phyloP scores from a whole-genome alignment of 2,888 invertebrate species.

The Phragmatobia fuliginosa region DNA sequence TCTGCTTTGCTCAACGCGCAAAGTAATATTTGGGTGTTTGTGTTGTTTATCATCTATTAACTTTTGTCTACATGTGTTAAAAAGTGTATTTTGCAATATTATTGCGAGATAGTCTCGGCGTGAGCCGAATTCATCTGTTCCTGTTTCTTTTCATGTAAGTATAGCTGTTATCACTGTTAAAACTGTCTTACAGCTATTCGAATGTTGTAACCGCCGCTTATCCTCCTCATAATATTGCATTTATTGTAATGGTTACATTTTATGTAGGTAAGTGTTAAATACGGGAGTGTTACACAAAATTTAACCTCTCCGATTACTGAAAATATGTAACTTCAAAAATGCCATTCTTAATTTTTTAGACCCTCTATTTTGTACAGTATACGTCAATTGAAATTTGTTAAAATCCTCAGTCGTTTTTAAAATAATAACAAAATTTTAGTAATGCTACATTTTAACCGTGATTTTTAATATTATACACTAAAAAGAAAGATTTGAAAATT shows the following conservation, averaged over 20 bases:
- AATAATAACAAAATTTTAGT: background rate
- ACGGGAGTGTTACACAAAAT: background rate
- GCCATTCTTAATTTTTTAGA: background rate
- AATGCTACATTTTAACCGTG: background rate
- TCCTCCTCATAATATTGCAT: background rate
- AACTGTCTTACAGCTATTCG: conserved; percentile 20
- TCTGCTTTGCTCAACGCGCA: background rate
- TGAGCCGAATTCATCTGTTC: conserved; percentile 19
- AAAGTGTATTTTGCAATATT: conserved; percentile 18
- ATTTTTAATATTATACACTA: background rate
- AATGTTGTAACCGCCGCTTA: conserved; percentile 43
- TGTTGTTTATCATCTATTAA: conserved; percentile 39
- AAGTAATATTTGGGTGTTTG: conserved; percentile 37
- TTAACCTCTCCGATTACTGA: background rate
- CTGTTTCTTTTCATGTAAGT: conserved; percentile 36
- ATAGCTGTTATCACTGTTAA: conserved; percentile 11
- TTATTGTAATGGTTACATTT: background rate
- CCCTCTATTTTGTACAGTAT: background rate
- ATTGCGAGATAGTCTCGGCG: conserved; percentile 26
- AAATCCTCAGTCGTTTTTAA: background rate
- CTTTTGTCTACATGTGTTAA: conserved; percentile 31
- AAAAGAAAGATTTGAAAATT: background rate
- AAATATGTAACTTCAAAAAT: background rate
- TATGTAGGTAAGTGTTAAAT: background rate
- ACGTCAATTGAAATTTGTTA: conserved; percentile 1